A percentile compares a stretch with the other conserved stretches of the same genome.
Conservation (phyloP, 2,113 vertebrate species). For the Athene noctua region DNA sequence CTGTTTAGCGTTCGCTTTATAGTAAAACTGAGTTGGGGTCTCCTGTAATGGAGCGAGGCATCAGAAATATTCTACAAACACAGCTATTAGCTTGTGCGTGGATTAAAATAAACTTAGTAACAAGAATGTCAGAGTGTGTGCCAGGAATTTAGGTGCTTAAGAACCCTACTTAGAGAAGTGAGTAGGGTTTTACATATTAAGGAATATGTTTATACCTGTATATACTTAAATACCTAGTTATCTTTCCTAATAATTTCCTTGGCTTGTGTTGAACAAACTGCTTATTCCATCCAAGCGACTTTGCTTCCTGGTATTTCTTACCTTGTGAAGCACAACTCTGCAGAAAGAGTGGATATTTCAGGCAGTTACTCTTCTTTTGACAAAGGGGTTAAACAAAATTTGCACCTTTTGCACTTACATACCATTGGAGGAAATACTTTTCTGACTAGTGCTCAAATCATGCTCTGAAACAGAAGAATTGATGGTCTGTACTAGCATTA, state of each 20-base stretch:
- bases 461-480: background rate
- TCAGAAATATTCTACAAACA: background rate
- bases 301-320: background rate
- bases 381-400: background rate
- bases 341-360: background rate
- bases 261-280: background rate
- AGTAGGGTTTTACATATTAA: background rate
- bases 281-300: background rate
- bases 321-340: background rate
- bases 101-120: background rate
- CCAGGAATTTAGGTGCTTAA: background rate
- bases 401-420: background rate
- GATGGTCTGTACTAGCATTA: background rate
- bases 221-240: background rate
- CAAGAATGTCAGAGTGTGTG: background rate
- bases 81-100: background rate
- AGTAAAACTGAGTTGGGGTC: background rate
- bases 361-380: rapidly evolving
- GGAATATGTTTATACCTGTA: background rate
- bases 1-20: background rate
- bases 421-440: background rate
- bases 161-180: background rate
- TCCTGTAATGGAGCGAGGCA: background rate
- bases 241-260: background rate
- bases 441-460: background rate